A percentile compares a stretch with the other conserved stretches of the same genome.
Evolutionary conservation across 2,113 vertebrate species (phyloP).

Genomic region (Myrmecobius fasciatus): DNA sequence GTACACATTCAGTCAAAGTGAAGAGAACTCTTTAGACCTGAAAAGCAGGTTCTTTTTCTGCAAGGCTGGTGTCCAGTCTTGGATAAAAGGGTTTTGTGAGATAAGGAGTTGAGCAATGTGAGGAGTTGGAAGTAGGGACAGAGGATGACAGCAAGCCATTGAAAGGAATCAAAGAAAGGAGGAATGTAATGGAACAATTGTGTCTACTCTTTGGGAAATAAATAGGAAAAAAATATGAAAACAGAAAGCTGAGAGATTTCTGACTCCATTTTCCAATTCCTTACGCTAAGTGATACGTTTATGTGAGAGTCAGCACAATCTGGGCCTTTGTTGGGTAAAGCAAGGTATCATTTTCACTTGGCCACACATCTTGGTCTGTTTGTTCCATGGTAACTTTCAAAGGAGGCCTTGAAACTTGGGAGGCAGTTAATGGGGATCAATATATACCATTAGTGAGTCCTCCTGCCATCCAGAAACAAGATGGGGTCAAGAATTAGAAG

Average conservation of each 20-base stretch:
- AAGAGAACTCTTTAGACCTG: not conserved
- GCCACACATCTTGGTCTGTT: not conserved
- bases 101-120: not conserved
- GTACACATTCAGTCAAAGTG: not conserved
- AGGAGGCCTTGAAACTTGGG: not conserved
- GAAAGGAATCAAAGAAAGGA: not conserved
- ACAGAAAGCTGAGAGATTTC: not conserved
- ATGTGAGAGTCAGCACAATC: not conserved
- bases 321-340: not conserved
- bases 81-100: not conserved
- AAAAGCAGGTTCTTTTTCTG: conserved; percentile 1
- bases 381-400: not conserved
- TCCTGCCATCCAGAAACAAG: not conserved
- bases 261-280: not conserved
- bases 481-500: not conserved
- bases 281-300: not conserved
- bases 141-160: not conserved
- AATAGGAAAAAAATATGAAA: not conserved
- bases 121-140: not conserved
- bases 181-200: not conserved
- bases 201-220: not conserved
- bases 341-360: not conserved
- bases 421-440: not conserved
- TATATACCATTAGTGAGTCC: not conserved
- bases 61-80: not conserved